Conservation (phyloP, 1,140 invertebrate genomes). For the Drosophila cardini region DNA sequence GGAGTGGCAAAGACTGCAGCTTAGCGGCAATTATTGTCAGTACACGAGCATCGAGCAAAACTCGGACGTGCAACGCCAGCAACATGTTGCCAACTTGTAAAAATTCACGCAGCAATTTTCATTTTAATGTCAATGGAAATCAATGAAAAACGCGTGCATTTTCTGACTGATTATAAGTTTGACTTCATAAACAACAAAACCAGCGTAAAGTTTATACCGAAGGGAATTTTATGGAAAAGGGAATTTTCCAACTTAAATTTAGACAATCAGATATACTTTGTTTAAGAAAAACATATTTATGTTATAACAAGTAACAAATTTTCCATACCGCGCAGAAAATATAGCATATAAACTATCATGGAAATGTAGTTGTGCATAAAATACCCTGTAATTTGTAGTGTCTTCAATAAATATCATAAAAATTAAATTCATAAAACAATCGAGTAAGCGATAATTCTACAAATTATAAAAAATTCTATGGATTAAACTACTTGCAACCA, state of each 20-base stretch:
- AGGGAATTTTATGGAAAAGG: no score
- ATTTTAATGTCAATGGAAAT: conserved; percentile 51
- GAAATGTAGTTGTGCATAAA: no score
- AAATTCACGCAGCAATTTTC: conserved; percentile 63
- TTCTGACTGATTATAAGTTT: neutral
- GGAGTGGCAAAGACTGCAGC: conserved; percentile 30
- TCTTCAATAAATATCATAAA: no score
- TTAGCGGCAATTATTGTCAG: conserved; percentile 73
- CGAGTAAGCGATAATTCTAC: no score
- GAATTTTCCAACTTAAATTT: neutral
- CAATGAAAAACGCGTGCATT: conserved; percentile 19
- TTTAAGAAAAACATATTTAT: conserved; percentile 12
- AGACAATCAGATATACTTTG: neutral
- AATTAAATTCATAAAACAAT: no score
- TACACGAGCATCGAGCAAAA: conserved; percentile 34
- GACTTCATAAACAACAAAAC: neutral
- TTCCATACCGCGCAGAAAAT: conserved; percentile 18
- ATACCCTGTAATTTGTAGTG: conserved; percentile 6
- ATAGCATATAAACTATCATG: neutral
- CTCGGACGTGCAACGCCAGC: conserved; percentile 15
- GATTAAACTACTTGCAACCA: no score
- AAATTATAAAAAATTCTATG: no score
- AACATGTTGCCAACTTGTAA: conserved; percentile 56
- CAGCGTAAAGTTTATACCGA: neutral
- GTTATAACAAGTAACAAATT: conserved; percentile 18